Conservation (phyloP, 2,797 vertebrate genomes). For the Sebastes hubbsi region DNA sequence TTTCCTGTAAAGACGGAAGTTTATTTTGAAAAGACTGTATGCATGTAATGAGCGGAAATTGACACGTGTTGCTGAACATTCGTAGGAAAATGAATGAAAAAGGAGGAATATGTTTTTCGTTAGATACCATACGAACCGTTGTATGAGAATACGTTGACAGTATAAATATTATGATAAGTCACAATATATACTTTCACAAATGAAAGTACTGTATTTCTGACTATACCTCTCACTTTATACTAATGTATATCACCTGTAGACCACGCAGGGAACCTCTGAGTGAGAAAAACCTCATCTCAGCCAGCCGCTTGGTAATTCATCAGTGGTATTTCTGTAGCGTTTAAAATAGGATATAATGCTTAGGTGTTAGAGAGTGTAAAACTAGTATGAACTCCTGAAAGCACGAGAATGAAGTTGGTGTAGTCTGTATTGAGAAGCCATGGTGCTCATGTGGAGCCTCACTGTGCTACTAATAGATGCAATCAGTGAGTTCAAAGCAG, state of each 20-base stretch:
- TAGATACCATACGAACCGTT: too few relatives aligned
- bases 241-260: conserved; percentile 1
- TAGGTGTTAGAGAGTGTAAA: not conserved
- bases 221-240: not conserved
- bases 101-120: too few relatives aligned
- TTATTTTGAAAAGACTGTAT: too few relatives aligned
- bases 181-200: conserved; percentile 1
- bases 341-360: not conserved
- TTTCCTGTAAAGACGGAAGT: too few relatives aligned
- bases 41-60: too few relatives aligned
- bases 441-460: not conserved
- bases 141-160: too few relatives aligned
- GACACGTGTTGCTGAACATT: too few relatives aligned
- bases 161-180: conserved; percentile 49
- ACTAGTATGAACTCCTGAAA: not conserved
- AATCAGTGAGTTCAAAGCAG: conserved; percentile 35
- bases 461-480: conserved; percentile 22
- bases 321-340: not conserved
- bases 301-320: not conserved
- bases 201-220: conserved; percentile 2
- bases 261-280: too few relatives aligned
- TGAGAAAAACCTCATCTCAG: not conserved
- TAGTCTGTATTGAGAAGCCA: not conserved
- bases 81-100: too few relatives aligned
- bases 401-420: not conserved